Percentiles rank a stretch among this genome's conserved stretches.
These are phyloP conservation scores for Eurystomus gularis DNA, from an alignment of 2,113 vertebrate species.

Conservation along the genomic window DNA sequence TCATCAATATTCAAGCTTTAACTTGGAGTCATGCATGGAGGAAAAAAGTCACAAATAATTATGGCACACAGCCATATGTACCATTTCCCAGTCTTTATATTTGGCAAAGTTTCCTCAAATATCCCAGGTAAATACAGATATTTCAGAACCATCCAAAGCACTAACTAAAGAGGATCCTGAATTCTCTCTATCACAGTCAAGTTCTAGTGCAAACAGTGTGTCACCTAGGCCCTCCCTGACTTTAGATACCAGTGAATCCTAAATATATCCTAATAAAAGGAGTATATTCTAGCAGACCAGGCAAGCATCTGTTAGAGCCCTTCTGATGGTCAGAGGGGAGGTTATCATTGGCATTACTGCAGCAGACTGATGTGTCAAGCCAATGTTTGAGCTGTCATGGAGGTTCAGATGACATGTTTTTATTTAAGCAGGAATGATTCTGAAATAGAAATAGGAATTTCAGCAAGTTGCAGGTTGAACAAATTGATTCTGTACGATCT, in stretches of 20 bases:
- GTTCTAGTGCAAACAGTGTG: not conserved
- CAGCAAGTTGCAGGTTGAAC: constrained; percentile 21
- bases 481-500: constrained; percentile 36
- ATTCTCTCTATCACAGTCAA: not conserved
- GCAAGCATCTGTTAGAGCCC: not conserved
- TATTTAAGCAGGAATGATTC: not conserved
- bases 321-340: not conserved
- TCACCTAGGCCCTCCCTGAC: not conserved
- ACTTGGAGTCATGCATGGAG: not conserved
- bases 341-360: not conserved
- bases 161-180: not conserved
- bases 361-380: not conserved
- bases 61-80: not conserved
- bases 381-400: not conserved
- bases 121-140: not conserved
- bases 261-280: not conserved
- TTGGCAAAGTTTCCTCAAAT: not conserved
- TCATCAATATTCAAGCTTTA: not conserved
- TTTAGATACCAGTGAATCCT: not conserved
- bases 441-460: constrained; percentile 55
- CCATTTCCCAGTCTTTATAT: not conserved
- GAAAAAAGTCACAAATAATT: not conserved
- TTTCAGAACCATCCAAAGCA: not conserved
- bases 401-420: not conserved
- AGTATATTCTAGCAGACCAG: not conserved